Conservation (phyloP, 1,140 invertebrate genomes). For the Drosophila busckii region DNA sequence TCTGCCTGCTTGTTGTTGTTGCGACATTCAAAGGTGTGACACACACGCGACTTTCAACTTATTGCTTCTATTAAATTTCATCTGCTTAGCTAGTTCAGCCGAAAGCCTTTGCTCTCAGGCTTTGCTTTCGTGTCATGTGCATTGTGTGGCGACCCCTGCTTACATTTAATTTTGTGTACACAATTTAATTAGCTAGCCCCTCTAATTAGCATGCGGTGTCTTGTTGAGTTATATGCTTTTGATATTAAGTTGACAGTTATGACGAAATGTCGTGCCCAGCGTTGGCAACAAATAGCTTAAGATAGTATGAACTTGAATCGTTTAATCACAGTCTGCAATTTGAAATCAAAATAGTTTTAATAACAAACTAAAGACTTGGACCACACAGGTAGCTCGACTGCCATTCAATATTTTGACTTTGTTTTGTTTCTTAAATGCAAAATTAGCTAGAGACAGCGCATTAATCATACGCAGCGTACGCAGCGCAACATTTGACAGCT, state of each 20-base stretch:
- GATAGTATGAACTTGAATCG: neutral
- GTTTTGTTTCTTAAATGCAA: slow-evolving; percentile 46
- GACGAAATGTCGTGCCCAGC: slow-evolving; percentile 47
- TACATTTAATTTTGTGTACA: slow-evolving; percentile 21
- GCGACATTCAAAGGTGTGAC: slow-evolving; percentile 57
- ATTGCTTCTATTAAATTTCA: slow-evolving; percentile 1
- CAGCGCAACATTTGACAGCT: slow-evolving; percentile 61
- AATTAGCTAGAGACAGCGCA: slow-evolving; percentile 41
- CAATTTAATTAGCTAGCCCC: slow-evolving; percentile 54
- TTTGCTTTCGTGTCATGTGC: slow-evolving; percentile 28
- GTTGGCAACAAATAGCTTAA: neutral
- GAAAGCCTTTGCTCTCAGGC: slow-evolving; percentile 18
- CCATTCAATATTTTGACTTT: slow-evolving; percentile 26
- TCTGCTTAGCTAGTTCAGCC: slow-evolving; percentile 1
- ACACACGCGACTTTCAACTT: slow-evolving; percentile 55
- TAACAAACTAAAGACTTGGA: slow-evolving; percentile 12
- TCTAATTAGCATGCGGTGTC: slow-evolving; percentile 60
- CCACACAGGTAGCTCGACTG: slow-evolving; percentile 12
- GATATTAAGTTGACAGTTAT: slow-evolving; percentile 68
- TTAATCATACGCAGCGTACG: slow-evolving; percentile 60
- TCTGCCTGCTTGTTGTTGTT: slow-evolving; percentile 29
- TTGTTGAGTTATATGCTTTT: slow-evolving; percentile 59
- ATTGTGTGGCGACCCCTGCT: slow-evolving; percentile 16
- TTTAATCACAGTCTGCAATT: neutral
- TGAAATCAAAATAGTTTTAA: slow-evolving; percentile 4